phyloP scores from a whole-genome alignment of 2,888 invertebrate genomes.

The Micropterix aruncella region DNA sequence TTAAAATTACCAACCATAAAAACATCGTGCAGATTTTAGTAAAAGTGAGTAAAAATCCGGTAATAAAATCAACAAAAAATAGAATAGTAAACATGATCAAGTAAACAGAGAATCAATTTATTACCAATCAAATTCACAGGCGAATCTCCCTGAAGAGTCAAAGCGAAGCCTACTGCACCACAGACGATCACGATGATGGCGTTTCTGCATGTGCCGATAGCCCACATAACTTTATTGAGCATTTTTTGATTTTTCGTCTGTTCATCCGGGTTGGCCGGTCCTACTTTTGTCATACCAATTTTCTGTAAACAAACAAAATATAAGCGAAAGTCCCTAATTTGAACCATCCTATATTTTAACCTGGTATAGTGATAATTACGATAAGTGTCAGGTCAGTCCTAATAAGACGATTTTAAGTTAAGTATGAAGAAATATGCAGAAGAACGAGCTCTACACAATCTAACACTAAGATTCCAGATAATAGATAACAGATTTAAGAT shows the following conservation, averaged over 20 bases:
- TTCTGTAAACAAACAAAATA: conserved; percentile 29
- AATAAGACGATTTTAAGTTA: too few relatives aligned
- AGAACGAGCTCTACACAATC: too few relatives aligned
- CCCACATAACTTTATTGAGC: conserved; percentile 55
- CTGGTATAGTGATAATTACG: too few relatives aligned
- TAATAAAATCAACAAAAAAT: neutral
- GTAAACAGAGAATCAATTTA: conserved; percentile 11
- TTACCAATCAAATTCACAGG: conserved; percentile 59
- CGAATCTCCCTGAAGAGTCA: conserved; percentile 30
- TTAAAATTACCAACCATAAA: too few relatives aligned
- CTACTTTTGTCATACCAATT: conserved; percentile 48
- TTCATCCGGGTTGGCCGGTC: conserved; percentile 35
- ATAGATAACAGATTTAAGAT: too few relatives aligned
- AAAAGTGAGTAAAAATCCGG: neutral
- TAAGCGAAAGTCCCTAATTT: too few relatives aligned
- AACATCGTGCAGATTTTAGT: too few relatives aligned
- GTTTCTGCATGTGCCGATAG: conserved; percentile 69
- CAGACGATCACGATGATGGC: conserved; percentile 69
- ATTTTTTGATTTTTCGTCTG: conserved; percentile 40
- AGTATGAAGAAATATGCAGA: too few relatives aligned
- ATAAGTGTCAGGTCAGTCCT: too few relatives aligned
- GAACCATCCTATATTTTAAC: too few relatives aligned
- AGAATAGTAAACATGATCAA: conserved; percentile 2
- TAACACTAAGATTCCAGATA: too few relatives aligned
- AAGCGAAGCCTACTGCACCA: conserved; percentile 54